These are phyloP conservation scores for Podilymbus podiceps DNA, from an alignment of 2,113 vertebrate species.

Conservation along the genomic window DNA sequence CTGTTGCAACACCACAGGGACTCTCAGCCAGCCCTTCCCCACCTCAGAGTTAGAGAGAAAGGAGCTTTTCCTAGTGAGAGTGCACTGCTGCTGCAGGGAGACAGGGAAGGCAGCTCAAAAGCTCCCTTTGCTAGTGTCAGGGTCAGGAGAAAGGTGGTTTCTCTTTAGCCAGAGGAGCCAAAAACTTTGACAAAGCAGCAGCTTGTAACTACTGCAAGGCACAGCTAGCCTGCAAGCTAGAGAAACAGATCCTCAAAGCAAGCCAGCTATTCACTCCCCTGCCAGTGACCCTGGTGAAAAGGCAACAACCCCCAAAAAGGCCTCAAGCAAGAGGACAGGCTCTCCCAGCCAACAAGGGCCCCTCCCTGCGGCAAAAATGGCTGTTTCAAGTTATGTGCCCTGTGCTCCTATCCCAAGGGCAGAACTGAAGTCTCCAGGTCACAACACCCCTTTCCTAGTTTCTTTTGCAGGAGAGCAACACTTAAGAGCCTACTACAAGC, in stretches of 20 bases:
- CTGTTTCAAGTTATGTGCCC: not conserved
- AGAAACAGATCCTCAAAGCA: not conserved
- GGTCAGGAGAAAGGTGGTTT: not conserved
- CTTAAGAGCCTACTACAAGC: not conserved
- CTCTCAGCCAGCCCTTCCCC: not conserved
- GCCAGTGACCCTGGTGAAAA: not conserved
- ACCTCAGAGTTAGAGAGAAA: not conserved
- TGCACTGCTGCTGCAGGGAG: not conserved
- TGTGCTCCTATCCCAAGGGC: fast-evolving
- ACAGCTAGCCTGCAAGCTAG: not conserved
- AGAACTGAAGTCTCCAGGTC: not conserved
- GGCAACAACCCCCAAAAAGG: not conserved
- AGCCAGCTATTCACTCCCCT: not conserved
- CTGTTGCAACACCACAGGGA: not conserved
- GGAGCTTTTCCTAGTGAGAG: not conserved
- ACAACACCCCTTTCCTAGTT: not conserved
- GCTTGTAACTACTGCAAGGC: not conserved
- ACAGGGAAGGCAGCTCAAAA: not conserved
- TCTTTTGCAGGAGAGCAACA: not conserved
- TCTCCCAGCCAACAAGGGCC: not conserved
- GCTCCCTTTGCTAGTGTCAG: not conserved
- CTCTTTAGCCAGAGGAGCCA: not conserved
- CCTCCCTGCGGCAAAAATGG: not conserved
- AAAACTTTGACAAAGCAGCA: not conserved
- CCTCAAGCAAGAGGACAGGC: not conserved